Evolutionary conservation across 1,140 invertebrate species (phyloP), one percentile per base, ranked within the genome.

Genomic region (Drosophila bifasciata): DNA sequence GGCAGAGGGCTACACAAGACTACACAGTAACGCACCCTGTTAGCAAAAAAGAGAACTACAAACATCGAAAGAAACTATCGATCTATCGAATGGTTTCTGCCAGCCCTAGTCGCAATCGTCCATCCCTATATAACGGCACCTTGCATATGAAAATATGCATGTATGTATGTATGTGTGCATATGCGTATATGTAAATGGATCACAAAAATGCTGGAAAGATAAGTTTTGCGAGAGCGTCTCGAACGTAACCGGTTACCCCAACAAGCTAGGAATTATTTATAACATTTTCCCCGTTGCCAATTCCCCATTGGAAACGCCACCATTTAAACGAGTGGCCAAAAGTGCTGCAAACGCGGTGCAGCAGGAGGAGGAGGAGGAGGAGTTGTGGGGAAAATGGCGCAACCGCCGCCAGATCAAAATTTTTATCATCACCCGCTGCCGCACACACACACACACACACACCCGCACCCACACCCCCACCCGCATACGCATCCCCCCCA

Each of bases 341-440:
- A 41, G 45, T 7, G 56, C 51, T 16, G 28, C 16, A 28, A 45
- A 50, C 55, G 56, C 52, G 62, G 57, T 56, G 62, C 71, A 41
- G 28, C 8, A 25, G 21, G 25, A 48, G 21, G 64, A 45, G 52
- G 52, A 25, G 21, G 25, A 48, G 21, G 64, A 45, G 52, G 52
- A 66, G 79, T 52, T 49, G 50, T 62, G 63, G 48, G 73, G 79
- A 90, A 90, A 83, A 90, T 86, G 86, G 86, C 86, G 86, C 86
- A 90, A 76, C 86, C 76, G 79, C 86, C 86, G 63, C 81, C 86
- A 51, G 86, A 90, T 80, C 86, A 90, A 64, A 90, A 90, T 36
- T 90, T 86, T 75, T 90, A 86, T 44, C 84, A 89, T 49, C 84
- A 89, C 36, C 66, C 84, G 45, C 66, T 83, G 60, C 66, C 86